A percentile compares a stretch with the other conserved stretches of the same genome.
Evolutionary conservation across 1,140 invertebrate genomes (phyloP).

Genomic region (Brachystomella parvula): DNA sequence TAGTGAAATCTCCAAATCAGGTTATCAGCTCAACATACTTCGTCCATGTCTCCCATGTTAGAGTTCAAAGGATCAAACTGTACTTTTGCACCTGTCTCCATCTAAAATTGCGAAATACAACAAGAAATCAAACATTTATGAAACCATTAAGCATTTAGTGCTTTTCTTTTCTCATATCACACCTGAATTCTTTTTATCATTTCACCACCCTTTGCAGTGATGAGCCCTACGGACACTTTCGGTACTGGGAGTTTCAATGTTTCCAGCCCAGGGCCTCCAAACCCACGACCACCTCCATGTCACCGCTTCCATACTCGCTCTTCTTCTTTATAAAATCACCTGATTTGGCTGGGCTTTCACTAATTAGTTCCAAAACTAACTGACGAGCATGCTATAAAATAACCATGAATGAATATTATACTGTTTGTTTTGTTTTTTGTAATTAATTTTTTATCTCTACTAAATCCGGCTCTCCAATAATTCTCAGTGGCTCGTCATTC

Average conservation of each 20-base stretch:
- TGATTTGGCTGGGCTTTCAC: constrained; percentile 29
- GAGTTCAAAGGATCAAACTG: no score
- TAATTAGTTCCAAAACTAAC: no score
- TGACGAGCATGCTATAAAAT: no score
- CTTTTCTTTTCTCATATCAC: constrained; percentile 53
- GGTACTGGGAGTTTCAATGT: constrained; percentile 36
- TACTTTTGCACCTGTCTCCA: no score
- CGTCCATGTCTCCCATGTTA: constrained; percentile 37
- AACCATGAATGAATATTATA: no score
- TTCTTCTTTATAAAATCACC: constrained; percentile 40
- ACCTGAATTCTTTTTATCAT: constrained; percentile 88
- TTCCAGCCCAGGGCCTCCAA: constrained; percentile 41
- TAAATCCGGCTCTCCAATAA: constrained; percentile 87
- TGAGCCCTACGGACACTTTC: constrained; percentile 58
- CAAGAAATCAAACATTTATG: no score
- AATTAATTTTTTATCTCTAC: no score
- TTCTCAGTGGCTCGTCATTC: constrained; percentile 73
- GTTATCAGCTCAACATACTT: not conserved
- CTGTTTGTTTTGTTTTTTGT: constrained; percentile 45
- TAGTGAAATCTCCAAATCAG: not conserved
- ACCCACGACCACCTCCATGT: no score
- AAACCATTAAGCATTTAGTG: no score
- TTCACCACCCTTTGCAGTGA: constrained; percentile 83
- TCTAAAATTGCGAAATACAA: no score
- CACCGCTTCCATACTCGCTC: constrained; percentile 44